Evolutionary conservation across 2,888 invertebrate genomes (phyloP), one percentile per base, ranked within the genome.

Genomic region (Erannis defoliaria): DNA sequence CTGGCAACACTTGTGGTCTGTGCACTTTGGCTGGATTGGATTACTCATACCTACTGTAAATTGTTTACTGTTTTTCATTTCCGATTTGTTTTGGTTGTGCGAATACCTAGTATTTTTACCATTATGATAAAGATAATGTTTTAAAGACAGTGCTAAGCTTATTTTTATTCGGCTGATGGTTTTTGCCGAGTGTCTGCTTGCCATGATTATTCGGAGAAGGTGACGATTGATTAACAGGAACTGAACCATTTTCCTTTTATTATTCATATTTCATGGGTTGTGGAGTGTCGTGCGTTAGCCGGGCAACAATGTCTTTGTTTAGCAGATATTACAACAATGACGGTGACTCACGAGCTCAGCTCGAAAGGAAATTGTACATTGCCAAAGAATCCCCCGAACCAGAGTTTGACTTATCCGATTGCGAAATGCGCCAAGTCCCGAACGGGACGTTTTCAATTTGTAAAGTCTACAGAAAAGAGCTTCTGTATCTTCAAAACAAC

Each of bases 401-500:
- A 55, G 93, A 95, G 63, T 97, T 97, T 85, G 97, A 97, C 86
- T 84, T 97, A 64, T 96, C 97, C 5, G 96, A 96, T 69, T 97
- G 97, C 86, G 95, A 95, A 78, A 87, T 97, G 59, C 94, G 94
- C 72, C 94, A 89, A 76, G 95, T 97, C 55, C 97, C 97, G 37
- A 92, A 95, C 62, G 97, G 97, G 64, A 95, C 97, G 56, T 97
- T 95, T 86, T 95, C 96, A 26, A 88, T 97, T 61, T 97, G 97
- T 84, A 96, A 96, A 86, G 97, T 97, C 42, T 96, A 97, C 79
- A 94, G 97, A 70, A 98, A 97, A 88, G 95, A 96, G 78, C 88
- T 90, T 63, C 84, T 97, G 68, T 93, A 93, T 81, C 86, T 96
- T 71, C 94, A 96, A 77, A 93, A 94, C 73, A 98, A 97, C 84